These are phyloP conservation scores for Monarcha castaneiventris DNA, from an alignment of 2,113 vertebrate species.

Conservation along the genomic window DNA sequence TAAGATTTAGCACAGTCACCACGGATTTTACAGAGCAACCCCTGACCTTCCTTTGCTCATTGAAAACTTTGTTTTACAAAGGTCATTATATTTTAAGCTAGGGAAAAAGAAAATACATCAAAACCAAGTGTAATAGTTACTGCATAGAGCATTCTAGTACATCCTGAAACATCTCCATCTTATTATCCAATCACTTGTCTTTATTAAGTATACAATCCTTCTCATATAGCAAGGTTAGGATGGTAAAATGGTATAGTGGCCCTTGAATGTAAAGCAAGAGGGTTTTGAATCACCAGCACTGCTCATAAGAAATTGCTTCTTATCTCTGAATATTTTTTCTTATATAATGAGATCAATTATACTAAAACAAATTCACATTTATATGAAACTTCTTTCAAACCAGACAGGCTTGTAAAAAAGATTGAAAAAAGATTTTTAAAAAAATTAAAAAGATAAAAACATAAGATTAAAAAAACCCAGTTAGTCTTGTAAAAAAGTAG, in stretches of 20 bases:
- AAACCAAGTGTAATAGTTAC: background rate
- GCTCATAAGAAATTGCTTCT: background rate
- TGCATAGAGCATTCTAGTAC: background rate
- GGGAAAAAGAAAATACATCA: background rate
- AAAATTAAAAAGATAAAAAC: background rate
- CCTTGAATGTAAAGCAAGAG: background rate
- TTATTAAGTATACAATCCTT: background rate
- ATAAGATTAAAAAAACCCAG: background rate
- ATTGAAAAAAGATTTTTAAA: background rate
- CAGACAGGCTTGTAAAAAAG: background rate
- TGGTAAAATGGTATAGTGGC: background rate
- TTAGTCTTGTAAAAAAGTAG: constrained; percentile 12
- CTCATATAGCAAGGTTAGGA: background rate
- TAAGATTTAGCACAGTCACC: background rate
- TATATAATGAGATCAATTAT: constrained; percentile 32
- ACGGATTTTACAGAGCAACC: background rate
- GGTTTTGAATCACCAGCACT: background rate
- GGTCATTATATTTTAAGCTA: background rate
- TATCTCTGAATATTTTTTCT: background rate
- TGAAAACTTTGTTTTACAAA: background rate
- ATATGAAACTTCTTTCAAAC: background rate
- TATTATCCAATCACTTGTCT: background rate
- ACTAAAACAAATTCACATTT: constrained; percentile 30
- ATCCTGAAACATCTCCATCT: background rate
- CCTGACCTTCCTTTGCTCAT: background rate